Evolutionary conservation across 2,888 invertebrate species (phyloP).

Genomic region (Theristus sp.): DNA sequence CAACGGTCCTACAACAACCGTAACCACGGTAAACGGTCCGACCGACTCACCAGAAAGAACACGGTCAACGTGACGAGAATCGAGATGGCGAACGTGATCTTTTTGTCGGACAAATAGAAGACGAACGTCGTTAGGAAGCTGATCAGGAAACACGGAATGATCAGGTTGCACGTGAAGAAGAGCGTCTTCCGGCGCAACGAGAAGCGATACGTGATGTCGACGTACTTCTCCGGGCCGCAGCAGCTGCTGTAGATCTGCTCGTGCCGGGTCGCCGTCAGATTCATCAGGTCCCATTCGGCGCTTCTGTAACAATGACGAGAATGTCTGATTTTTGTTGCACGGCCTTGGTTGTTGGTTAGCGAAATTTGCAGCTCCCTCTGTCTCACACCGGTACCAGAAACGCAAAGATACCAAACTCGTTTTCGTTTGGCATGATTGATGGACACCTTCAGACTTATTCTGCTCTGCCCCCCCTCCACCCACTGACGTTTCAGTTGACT

Average conservation of each 20-base stretch:
- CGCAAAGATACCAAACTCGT: not conserved
- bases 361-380: no score
- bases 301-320: slow-evolving; percentile 16
- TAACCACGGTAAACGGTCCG: not conserved
- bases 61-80: slow-evolving; percentile 29
- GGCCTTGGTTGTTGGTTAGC: no score
- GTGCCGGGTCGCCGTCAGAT: slow-evolving; percentile 21
- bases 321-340: no score
- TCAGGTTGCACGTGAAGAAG: slow-evolving; percentile 26
- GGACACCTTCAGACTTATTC: no score
- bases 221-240: slow-evolving; percentile 28
- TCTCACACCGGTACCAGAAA: no score
- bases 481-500: not conserved
- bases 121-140: slow-evolving; percentile 28
- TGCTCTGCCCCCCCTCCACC: no score
- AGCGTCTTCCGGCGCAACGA: slow-evolving; percentile 23
- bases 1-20: not conserved
- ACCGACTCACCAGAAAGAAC: slow-evolving; percentile 25
- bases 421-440: no score
- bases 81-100: slow-evolving; percentile 29
- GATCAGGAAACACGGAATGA: slow-evolving; percentile 28
- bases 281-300: slow-evolving; percentile 28
- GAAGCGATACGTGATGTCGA: slow-evolving; percentile 27
- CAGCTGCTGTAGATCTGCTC: slow-evolving; percentile 25
- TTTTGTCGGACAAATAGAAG: slow-evolving; percentile 28